A percentile compares a stretch with the other conserved stretches of the same genome.
Evolutionary conservation across 2,113 vertebrate species (phyloP).

Genomic region (Archilochus colubris): DNA sequence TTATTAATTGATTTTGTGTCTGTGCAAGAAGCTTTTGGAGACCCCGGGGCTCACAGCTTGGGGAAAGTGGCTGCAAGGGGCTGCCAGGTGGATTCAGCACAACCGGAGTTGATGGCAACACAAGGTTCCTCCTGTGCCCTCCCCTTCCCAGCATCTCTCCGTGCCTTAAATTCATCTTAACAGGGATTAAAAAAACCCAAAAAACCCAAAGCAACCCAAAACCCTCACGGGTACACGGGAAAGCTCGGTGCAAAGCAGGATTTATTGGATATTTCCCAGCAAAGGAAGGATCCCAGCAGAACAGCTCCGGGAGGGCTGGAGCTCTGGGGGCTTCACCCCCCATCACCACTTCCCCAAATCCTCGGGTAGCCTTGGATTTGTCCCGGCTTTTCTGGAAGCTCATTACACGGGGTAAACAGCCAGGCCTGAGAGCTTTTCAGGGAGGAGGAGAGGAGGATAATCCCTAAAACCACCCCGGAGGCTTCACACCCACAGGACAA

Average conservation of each 20-base stretch:
- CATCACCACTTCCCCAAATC: neutral
- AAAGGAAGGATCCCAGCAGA: neutral
- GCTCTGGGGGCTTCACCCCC: rapidly evolving
- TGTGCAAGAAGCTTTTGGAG: neutral
- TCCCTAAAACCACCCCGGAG: neutral
- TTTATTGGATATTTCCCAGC: neutral
- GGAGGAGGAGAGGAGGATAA: neutral
- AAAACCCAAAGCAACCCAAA: too few relatives aligned
- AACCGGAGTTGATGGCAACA: neutral
- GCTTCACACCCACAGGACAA: neutral
- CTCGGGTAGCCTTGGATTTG: neutral
- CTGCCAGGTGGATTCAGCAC: neutral
- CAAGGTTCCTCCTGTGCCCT: neutral
- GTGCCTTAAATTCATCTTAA: neutral
- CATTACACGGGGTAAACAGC: neutral
- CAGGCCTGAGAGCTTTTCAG: neutral
- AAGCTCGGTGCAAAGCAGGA: neutral
- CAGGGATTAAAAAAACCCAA: neutral
- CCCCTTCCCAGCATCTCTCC: neutral
- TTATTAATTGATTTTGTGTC: neutral
- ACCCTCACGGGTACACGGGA: neutral
- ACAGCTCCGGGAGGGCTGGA: neutral
- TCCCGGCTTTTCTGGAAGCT: neutral
- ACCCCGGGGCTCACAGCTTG: neutral
- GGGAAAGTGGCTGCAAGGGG: neutral